Base-by-base conservation (phyloP, 2,888 invertebrate genomes). In the Napeogenes sylphis region DNA sequence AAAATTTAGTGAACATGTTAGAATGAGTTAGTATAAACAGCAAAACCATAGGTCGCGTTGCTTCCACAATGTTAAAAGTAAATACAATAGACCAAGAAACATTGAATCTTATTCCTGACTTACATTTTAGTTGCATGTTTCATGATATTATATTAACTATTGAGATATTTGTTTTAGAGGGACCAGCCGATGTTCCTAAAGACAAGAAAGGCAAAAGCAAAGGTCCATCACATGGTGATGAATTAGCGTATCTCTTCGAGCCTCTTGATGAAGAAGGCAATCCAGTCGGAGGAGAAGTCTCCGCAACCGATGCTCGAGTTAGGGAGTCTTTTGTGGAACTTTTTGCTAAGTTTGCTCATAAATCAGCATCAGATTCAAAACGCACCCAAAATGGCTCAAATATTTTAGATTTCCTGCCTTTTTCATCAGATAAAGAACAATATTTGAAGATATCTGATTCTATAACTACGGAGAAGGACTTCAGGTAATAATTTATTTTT, bases 201-300 rank as follows among this genome's bases (percentile, higher is more conserved):
- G 68, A 56, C 14, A 61, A 55, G 13, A 63, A 71, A 59, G 64
- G 61, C 55, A 73, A 71, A 62, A 65, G 69, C 53, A 84, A 79
- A 76, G 91, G 79, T 0, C 91, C 93, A 1, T 89, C 92, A 0
- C 95, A 95, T 73, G 95, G 95, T 0, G 95, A 95, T 72, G 95
- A 95, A 72, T 79, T 95, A 35, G 92, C 93, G 0, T 95, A 94
- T 73, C 84, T 95, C 72, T 95, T 95, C 73, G 94, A 95, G 75
- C 91, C 92, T 0, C 84, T 92, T 53, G 92, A 94, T 66, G 78
- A 92, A 0, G 90, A 92, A 56, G 94, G 94, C 0, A 91, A 90
- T 21, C 85, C 92, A 0, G 65, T 93, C 32, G 82, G 79, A 2
- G 84, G 81, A 0, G 70, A 72, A 2, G 82, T 81, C 32, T 90